phyloP scores from a whole-genome alignment of 2,797 vertebrate genomes.

The Anguilla pacifica region DNA sequence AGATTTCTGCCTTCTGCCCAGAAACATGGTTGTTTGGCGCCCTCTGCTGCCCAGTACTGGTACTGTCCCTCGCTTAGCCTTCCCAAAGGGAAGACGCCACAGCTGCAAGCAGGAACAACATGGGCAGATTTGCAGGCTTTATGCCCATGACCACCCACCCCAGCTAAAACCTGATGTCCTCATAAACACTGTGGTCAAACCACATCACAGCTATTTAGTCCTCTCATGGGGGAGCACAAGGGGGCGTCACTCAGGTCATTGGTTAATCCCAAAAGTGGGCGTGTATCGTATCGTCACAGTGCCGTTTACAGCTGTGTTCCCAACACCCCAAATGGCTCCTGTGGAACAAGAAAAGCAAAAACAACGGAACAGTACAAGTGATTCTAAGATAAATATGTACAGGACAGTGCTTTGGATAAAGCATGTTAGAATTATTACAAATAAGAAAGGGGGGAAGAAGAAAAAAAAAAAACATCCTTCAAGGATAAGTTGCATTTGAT shows the following conservation, averaged over 20 bases:
- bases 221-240: background rate
- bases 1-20: background rate
- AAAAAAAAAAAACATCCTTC: conserved; percentile 32
- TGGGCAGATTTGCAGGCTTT: background rate
- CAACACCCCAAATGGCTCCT: conserved; percentile 12
- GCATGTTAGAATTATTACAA: conserved; percentile 32
- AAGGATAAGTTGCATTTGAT: conserved; percentile 30
- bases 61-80: background rate
- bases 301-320: background rate
- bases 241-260: background rate
- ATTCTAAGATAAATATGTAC: conserved; percentile 18
- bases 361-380: background rate
- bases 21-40: background rate
- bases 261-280: background rate
- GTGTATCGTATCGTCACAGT: background rate
- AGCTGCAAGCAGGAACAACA: background rate
- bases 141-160: background rate
- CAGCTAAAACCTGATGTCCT: background rate
- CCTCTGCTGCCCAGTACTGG: background rate
- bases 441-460: conserved; percentile 18
- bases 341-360: background rate
- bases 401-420: conserved; percentile 42
- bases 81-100: background rate
- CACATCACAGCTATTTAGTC: background rate
- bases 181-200: background rate